Evolutionary conservation across 2,888 invertebrate species (phyloP), one percentile per base, ranked within the genome.

Genomic region (Drosophila demipolita): DNA sequence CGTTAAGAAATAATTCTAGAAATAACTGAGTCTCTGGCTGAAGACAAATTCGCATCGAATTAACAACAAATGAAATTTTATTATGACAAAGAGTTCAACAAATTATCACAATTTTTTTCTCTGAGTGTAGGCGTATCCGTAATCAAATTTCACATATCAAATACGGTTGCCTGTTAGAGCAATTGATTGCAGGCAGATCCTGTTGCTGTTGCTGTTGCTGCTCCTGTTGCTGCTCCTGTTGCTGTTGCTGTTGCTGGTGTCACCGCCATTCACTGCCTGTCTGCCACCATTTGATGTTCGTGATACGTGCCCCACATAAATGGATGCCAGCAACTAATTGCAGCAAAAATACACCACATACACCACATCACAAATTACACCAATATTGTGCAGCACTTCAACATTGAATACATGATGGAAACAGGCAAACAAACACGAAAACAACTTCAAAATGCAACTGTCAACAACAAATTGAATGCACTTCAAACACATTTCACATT

Each of bases 101-200:
- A n/a, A 15, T 7, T 8, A 15, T 2, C 4, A 15, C 15, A 45
- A 23, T 8, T 7, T 23, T 45, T 45, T 45, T 23, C 23, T 15
- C 8, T 4, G 15, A 7, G 23, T 45, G 45, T 45, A 15, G 15
- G 23, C 15, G 15, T 29, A 6, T 11, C 15, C 55, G 49, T 53
- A 63, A 55, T 68, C 76, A 40, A 48, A 62, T 62, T 76, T 67
- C 63, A 61, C 61, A 32, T 49, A 32, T 29, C 20, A 29, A 32
- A n/a, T 17, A 17, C 17, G 9, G 49, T 26, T 17, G 49, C 49
- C 15, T 11, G 49, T 49, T 26, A 26, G 49, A 49, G 35, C 36
- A 60, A 62, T 66, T 78, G 64, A 33, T 35, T 70, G 63, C 55
- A 64, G 62, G 63, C 55, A 64, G 62, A 17, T 57, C 62, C 75